Base-by-base conservation (phyloP, 2,113 vertebrate genomes). In the Eulemur macaco region DNA sequence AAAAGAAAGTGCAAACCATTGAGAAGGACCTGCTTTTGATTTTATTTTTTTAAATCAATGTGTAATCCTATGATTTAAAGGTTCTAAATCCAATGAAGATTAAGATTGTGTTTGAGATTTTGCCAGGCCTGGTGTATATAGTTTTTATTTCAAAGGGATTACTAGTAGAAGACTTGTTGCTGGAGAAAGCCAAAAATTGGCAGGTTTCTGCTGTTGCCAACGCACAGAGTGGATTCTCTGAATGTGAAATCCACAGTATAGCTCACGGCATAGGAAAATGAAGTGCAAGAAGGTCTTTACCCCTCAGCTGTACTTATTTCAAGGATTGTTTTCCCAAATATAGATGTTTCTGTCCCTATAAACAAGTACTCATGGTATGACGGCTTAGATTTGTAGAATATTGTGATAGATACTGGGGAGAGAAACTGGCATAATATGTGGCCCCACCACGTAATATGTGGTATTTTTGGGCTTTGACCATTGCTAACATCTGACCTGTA, bases 21-120 rank as follows among this genome's bases (percentile, higher is more conserved):
- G 23, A 85, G 14, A 0, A 8, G 64, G 27, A 74, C 9, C 37
- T 64, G 74, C 27, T 87, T 86, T 80, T 89, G 60, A 76, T 86
- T 69, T 94, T 96, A 64, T 74, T 77, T 77, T 86, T 47, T 94
- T 17, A 68, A 89, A 71, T 95, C 73, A 86, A 73, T 8, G 10
- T 89, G 37, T 80, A 87, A n/a, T 82, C n/a, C 89, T 69, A 37
- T 96, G 66, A 34, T 68, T 96, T 56, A 52, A 8, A 37, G 63
- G 20, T 93, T 96, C 93, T 66, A 93, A 88, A 94, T 77, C 7
- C 63, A 86, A 0, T 14, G 20, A 93, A 52, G n/a, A 96, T 18
- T 66, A 97, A 91, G 60, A 76, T 66, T n/a, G 1, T 45, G 3
- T 86, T 85, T 80, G 25, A 54, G 21, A 4, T 63, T 97, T 92